Base-by-base conservation (phyloP, 2,888 invertebrate genomes). In the Mystacides longicornis region DNA sequence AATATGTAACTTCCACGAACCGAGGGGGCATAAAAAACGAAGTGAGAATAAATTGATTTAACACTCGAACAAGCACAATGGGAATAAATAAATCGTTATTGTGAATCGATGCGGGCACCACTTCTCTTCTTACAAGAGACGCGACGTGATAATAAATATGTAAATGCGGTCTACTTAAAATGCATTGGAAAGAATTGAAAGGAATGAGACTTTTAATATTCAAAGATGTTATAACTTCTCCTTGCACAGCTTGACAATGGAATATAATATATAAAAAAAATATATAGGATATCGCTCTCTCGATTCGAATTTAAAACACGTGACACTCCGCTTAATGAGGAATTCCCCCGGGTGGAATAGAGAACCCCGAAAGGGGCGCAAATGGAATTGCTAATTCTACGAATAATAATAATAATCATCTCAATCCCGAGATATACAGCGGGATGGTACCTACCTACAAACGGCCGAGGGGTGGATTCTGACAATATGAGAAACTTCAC, bases 331-430 rank as follows among this genome's bases (percentile, higher is more conserved):
- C 43, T 43, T 43, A 51, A 51, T 45, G 51, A 45, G 37, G 43
- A 51, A 21, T 43, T 37, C 37, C 37, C 37, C 43, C 22, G 23
- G 9, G 51, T 14, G 23, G 45, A 31, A 43, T 46, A 45, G 51
- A 37, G 23, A 9, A 14, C 37, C 46, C 49, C 23, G 54, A 23
- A 27, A 43, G 46, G 55, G 21, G 14, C 23, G 51, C 43, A 47
- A 51, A 56, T 55, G 60, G 60, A 60, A 60, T 60, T 60, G 60
- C 60, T 60, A 60, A 60, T 60, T 60, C 56, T 55, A 60, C 60
- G 54, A 60, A 60, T 58, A 60, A 60, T 55, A 60, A 57, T 51
- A 57, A 52, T 57, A 57, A 57, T 57, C 53, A 60, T 37, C 37
- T 37, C 37, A 37, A 37, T 37, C 37, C 7, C 16, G 37, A 37